phyloP scores from a whole-genome alignment of 2,888 invertebrate species.

The Megamerina dolium region DNA sequence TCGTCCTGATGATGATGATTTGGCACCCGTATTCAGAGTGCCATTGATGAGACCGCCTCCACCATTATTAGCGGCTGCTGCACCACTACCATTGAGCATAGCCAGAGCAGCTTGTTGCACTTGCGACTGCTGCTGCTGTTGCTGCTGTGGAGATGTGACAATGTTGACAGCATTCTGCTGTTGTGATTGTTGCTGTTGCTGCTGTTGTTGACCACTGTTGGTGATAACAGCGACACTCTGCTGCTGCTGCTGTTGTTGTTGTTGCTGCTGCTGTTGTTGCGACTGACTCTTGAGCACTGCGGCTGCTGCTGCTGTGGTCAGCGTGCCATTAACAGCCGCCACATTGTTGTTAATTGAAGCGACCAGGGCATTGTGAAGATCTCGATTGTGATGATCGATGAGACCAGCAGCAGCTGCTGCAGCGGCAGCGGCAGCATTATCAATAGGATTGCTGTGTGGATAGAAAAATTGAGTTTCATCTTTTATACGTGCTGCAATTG shows the following conservation, averaged over 20 bases:
- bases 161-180: constrained; percentile 21
- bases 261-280: constrained; percentile 29
- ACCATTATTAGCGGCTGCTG: constrained; percentile 15
- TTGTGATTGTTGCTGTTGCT: constrained; percentile 27
- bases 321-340: constrained; percentile 43
- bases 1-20: constrained; percentile 65
- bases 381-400: constrained; percentile 46
- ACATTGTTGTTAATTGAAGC: constrained; percentile 51
- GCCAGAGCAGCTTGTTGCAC: constrained; percentile 22
- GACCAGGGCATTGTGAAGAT: constrained; percentile 50
- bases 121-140: constrained; percentile 19
- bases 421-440: constrained; percentile 44
- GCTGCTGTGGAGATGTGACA: constrained; percentile 15
- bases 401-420: constrained; percentile 43
- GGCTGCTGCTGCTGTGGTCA: constrained; percentile 43
- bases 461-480: constrained; percentile 37
- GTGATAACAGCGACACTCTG: constrained; percentile 41
- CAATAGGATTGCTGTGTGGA: constrained; percentile 55
- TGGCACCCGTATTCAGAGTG: constrained; percentile 22
- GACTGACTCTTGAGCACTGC: constrained; percentile 39
- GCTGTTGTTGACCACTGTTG: constrained; percentile 50
- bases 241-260: constrained; percentile 38
- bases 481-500: constrained; percentile 24
- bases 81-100: constrained; percentile 24
- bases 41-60: constrained; percentile 11